Conservation (phyloP, 2,888 invertebrate genomes). For the Spisula solida region DNA sequence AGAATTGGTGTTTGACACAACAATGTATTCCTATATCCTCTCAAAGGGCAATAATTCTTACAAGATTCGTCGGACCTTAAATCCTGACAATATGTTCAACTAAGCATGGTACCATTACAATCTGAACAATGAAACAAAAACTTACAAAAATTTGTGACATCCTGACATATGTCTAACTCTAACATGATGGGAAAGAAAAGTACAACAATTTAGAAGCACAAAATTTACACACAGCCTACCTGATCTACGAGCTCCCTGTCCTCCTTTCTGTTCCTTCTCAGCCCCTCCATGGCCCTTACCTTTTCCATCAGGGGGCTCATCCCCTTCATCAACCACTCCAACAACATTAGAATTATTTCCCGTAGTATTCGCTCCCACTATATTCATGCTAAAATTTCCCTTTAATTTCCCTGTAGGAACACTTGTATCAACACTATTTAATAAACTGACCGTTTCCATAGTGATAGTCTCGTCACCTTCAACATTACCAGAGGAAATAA, state of each 20-base stretch:
- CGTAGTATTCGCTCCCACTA: constrained; percentile 30
- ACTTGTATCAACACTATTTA: constrained; percentile 40
- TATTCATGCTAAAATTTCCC: constrained; percentile 41
- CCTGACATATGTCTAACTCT: too few species aligned
- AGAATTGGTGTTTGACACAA: too few species aligned
- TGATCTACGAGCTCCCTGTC: constrained; percentile 49
- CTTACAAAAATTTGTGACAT: too few species aligned
- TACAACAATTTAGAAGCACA: neutral
- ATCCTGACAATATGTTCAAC: too few species aligned
- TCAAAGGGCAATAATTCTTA: too few species aligned
- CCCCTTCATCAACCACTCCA: constrained; percentile 49
- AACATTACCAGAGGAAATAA: constrained; percentile 49
- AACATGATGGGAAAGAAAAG: too few species aligned
- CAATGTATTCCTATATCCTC: too few species aligned
- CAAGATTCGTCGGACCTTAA: too few species aligned
- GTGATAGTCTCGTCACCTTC: constrained; percentile 37
- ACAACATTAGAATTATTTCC: constrained; percentile 61
- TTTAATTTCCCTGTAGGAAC: constrained; percentile 32
- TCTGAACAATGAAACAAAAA: too few species aligned
- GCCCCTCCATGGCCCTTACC: constrained; percentile 33
- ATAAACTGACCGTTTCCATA: constrained; percentile 43
- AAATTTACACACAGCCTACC: constrained; percentile 39
- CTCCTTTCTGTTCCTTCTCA: constrained; percentile 44
- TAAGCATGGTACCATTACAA: too few species aligned
- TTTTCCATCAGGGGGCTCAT: constrained; percentile 65